These are phyloP conservation scores for Bacillus rossius DNA, from an alignment of 1,140 invertebrate species.

Conservation along the genomic window DNA sequence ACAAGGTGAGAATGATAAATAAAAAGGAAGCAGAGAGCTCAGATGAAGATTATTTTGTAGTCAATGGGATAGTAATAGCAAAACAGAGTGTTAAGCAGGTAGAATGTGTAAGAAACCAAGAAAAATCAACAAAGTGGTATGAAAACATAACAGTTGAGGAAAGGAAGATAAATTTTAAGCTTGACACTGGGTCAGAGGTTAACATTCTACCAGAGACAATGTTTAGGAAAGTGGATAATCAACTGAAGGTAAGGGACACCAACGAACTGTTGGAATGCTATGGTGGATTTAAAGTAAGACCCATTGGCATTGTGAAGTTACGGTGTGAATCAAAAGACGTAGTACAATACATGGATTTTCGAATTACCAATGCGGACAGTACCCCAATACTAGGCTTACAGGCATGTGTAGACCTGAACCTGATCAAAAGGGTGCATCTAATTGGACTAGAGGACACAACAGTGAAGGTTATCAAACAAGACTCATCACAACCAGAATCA, in stretches of 20 bases:
- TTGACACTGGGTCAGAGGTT: slow-evolving; percentile 1
- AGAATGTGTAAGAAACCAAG: not conserved
- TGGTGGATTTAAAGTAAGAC: slow-evolving; percentile 20
- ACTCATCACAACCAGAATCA: not conserved
- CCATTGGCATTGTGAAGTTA: slow-evolving; percentile 7
- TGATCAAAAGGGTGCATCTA: not conserved
- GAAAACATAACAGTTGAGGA: slow-evolving; percentile 10
- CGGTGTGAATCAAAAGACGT: not conserved
- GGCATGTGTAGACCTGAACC: slow-evolving; percentile 9
- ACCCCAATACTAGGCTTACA: slow-evolving; percentile 18
- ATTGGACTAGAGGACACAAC: not conserved
- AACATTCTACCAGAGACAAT: slow-evolving; percentile 19
- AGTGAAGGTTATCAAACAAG: not conserved
- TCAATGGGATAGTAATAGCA: not conserved
- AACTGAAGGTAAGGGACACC: slow-evolving; percentile 16
- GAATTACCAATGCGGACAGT: slow-evolving; percentile 8
- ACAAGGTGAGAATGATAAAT: not conserved
- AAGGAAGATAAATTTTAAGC: not conserved
- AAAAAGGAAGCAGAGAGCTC: not conserved
- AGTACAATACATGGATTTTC: not conserved
- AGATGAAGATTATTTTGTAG: not conserved
- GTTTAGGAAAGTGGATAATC: slow-evolving; percentile 20
- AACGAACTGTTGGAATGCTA: slow-evolving; percentile 21
- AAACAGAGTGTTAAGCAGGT: not conserved
- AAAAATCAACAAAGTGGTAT: slow-evolving; percentile 9